A percentile compares a stretch with the other conserved stretches of the same genome.
phyloP scores from a whole-genome alignment of 2,888 invertebrate species.

The Sisyra nigra region DNA sequence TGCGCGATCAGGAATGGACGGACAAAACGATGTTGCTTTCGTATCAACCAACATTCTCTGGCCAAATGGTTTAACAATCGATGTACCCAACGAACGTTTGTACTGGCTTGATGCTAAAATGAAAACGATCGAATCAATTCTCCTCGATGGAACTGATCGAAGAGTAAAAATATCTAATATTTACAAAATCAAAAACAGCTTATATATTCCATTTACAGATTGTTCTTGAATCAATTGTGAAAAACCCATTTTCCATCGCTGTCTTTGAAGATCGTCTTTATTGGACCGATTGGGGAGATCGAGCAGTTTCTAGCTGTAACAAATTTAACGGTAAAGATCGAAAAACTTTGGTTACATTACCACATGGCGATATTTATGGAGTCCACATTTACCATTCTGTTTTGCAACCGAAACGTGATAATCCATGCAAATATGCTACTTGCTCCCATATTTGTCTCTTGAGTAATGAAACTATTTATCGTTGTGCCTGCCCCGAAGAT shows the following conservation, averaged over 20 bases:
- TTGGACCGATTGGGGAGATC: constrained; percentile 79
- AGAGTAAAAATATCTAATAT: constrained; percentile 27
- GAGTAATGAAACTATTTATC: constrained; percentile 33
- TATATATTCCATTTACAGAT: not conserved
- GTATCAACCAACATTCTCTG: constrained; percentile 48
- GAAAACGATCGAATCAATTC: constrained; percentile 44
- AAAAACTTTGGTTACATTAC: constrained; percentile 34
- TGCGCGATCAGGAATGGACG: constrained; percentile 74
- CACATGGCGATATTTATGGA: constrained; percentile 36
- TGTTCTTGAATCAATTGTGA: constrained; percentile 28
- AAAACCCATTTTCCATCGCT: constrained; percentile 68
- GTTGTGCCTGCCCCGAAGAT: constrained; percentile 64
- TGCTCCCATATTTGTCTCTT: constrained; percentile 71
- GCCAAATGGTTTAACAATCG: constrained; percentile 79
- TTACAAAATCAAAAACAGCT: not conserved
- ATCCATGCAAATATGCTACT: constrained; percentile 43
- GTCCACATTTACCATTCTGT: constrained; percentile 62
- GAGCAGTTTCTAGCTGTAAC: constrained; percentile 56
- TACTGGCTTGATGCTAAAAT: constrained; percentile 80
- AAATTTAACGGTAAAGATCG: constrained; percentile 58
- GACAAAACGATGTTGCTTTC: constrained; percentile 40
- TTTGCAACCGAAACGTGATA: constrained; percentile 32
- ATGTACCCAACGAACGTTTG: constrained; percentile 57
- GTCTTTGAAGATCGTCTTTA: constrained; percentile 78
- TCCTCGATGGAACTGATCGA: constrained; percentile 46